phyloP scores from a whole-genome alignment of 2,888 invertebrate genomes.

The Papilio elwesi region DNA sequence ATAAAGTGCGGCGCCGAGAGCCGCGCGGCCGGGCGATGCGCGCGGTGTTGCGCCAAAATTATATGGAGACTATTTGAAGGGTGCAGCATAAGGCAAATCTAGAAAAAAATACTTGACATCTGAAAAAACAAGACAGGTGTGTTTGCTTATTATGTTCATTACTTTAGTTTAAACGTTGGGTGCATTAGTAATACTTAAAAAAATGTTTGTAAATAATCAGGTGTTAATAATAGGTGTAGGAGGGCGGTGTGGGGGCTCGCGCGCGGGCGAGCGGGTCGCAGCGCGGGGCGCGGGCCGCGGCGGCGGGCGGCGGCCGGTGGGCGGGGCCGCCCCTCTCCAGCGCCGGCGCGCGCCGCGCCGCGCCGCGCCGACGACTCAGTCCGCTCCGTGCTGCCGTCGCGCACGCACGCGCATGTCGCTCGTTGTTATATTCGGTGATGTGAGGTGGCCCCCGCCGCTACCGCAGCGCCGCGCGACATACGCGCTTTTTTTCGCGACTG shows the following conservation, averaged over 20 bases:
- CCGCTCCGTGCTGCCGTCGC: constrained; percentile 81
- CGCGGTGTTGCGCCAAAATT: background rate
- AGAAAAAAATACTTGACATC: background rate
- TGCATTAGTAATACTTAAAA: constrained; percentile 34
- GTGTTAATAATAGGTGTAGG: constrained; percentile 46
- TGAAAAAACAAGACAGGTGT: constrained; percentile 4
- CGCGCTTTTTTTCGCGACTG: constrained; percentile 78
- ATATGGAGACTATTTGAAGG: background rate
- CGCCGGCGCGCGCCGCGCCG: constrained; percentile 72
- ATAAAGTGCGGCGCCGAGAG: constrained; percentile 21
- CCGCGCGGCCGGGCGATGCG: background rate
- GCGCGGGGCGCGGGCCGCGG: constrained; percentile 43
- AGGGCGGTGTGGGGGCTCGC: constrained; percentile 45
- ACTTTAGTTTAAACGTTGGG: constrained; percentile 5
- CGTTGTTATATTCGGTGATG: constrained; percentile 76
- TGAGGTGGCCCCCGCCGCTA: constrained; percentile 83
- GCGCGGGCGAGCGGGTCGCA: constrained; percentile 44
- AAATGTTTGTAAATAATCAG: constrained; percentile 54
- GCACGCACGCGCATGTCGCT: constrained; percentile 86
- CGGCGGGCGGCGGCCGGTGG: constrained; percentile 61
- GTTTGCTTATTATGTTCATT: constrained; percentile 10
- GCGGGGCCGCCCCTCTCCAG: constrained; percentile 70
- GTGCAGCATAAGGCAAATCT: background rate
- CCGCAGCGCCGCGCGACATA: constrained; percentile 76
- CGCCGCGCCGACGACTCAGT: constrained; percentile 68